A percentile compares a stretch with the other conserved stretches of the same genome.
Conservation (phyloP, 2,888 invertebrate species). For the Taphrorychus bicolor region DNA sequence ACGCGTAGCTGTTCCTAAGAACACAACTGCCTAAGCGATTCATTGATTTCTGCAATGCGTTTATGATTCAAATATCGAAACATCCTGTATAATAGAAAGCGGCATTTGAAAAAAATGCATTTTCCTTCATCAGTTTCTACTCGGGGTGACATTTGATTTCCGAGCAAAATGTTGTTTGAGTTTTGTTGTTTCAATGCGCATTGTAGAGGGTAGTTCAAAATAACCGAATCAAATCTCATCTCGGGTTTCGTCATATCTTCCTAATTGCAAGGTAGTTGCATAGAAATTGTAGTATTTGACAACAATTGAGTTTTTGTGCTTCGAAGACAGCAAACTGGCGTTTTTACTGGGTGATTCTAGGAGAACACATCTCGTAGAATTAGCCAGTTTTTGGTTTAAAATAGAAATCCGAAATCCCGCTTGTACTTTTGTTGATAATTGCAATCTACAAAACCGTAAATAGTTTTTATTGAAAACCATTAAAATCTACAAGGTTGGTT, state of each 20-base stretch:
- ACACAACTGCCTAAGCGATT: background rate
- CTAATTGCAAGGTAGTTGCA: slow-evolving; percentile 13
- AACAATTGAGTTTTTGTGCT: slow-evolving; percentile 10
- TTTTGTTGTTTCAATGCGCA: background rate
- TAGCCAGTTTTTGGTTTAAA: background rate
- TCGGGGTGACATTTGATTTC: background rate
- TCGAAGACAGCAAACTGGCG: background rate
- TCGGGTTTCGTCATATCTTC: slow-evolving; percentile 1
- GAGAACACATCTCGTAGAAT: background rate
- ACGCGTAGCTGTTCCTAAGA: background rate
- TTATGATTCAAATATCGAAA: background rate
- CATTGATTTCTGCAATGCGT: background rate
- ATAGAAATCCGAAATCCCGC: no score
- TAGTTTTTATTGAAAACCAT: no score
- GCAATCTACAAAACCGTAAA: no score
- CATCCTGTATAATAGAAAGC: background rate
- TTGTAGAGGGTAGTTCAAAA: background rate
- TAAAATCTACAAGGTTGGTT: no score
- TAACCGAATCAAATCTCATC: background rate
- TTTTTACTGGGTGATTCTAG: background rate
- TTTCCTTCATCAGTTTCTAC: slow-evolving; percentile 3
- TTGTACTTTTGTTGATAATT: no score
- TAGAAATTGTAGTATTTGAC: slow-evolving; percentile 12
- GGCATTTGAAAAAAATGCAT: background rate
- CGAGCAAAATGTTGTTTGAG: background rate